Evolutionary conservation across 1,140 invertebrate genomes (phyloP), one percentile per base, ranked within the genome.

Genomic region (Zaprionus nigranus): DNA sequence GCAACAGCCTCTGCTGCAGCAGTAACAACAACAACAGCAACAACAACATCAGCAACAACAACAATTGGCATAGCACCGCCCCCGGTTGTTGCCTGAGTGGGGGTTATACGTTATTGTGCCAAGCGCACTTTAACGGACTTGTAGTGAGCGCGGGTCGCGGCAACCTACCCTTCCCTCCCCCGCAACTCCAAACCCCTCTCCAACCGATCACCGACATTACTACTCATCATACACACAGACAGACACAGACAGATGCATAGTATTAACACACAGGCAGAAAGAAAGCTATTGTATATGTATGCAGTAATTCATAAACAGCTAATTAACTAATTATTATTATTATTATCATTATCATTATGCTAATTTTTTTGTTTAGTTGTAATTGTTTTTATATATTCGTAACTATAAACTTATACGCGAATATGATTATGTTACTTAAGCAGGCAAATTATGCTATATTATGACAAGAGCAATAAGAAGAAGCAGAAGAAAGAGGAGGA

Each of bases 71-170:
- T 90, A 90, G 75, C 90, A 36, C 83, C 87, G 61, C 91, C 91
- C 28, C 91, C 91, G 49, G 91, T 92, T 71, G 90, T 92, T 92
- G 91, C 91, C 90, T 92, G 91, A 92, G 91, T 92, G 86, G 91
- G 91, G 91, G 91, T 92, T 69, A 92, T 92, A 81, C 91, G 91
- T 83, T 92, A 91, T 82, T 92, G 86, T 84, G 90, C 83, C 60
- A 92, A 92, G 61, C 90, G 82, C 77, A 91, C 81, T 75, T 54
- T 86, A 82, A 91, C 90, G 79, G 80, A 90, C 61, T 83, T 91
- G 73, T 91, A 91, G 78, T 90, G 85, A 87, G 83, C 84, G 83
- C 84, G 78, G 81, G 84, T 71, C 85, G 84, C 84, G 64, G 72
- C 60, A 60, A 63, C 43, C 46, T 73, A 24, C 24, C 38, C 15